Conservation (phyloP, 2,113 vertebrate species). For the Xenopus laevis region DNA sequence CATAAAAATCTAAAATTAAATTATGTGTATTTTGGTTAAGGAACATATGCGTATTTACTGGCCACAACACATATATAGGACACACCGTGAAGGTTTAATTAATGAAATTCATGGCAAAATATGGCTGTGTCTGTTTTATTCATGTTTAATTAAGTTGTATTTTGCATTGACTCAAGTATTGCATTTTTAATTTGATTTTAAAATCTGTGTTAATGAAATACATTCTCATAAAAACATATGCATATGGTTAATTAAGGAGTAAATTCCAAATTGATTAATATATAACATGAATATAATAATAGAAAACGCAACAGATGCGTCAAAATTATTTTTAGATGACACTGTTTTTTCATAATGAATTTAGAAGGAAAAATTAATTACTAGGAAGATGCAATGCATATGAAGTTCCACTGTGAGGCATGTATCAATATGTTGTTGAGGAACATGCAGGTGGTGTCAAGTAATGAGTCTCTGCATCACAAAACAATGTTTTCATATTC, state of each 20-base stretch:
- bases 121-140: too few species aligned
- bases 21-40: too few species aligned
- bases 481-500: too few species aligned
- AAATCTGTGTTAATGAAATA: constrained; percentile 21
- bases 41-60: too few species aligned
- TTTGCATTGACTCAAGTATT: constrained; percentile 9
- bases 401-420: too few species aligned
- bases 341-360: background rate
- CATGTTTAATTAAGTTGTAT: constrained; percentile 27
- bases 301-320: background rate
- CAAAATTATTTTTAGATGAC: background rate
- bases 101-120: constrained; percentile 6
- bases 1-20: too few species aligned
- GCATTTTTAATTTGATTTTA: constrained; percentile 19
- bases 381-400: too few species aligned
- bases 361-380: too few species aligned
- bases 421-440: too few species aligned
- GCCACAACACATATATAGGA: background rate
- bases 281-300: background rate
- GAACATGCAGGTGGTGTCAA: too few species aligned
- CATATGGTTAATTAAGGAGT: constrained; percentile 28
- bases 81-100: background rate
- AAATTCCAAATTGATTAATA: constrained; percentile 26
- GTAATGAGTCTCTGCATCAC: too few species aligned
- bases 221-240: background rate